Evolutionary conservation across 2,888 invertebrate genomes (phyloP), one percentile per base, ranked within the genome.

Genomic region (Isoperla grammatica): DNA sequence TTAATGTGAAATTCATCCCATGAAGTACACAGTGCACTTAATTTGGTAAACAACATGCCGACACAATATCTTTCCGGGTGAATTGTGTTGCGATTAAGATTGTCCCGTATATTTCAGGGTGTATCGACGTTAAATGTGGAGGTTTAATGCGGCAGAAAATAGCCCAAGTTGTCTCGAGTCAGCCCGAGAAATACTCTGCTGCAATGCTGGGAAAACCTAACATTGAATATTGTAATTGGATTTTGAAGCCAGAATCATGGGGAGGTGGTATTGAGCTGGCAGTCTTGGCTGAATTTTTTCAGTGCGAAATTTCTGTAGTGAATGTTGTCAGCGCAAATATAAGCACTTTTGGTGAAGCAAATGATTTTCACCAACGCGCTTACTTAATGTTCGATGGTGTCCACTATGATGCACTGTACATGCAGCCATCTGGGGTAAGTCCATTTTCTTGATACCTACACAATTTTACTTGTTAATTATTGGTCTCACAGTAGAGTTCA

Each of bases 191-290:
- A 29, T 97, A 90, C 74, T 90, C 82, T 57, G 91, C 92, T 71
- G 96, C 88, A 0, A 84, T 96, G 68, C 79, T 97, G 1, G 90
- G 93, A 0, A 86, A 86, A 75, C 86, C 90, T 0, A 90, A 91
- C 70, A 73, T 78, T 0, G 91, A 92, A 56, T 97, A 97, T 72
- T 92, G 92, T 69, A 77, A 81, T 2, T 97, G 96, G 96, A 97
- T 97, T 65, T 81, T 85, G 70, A 87, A 88, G 68, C 83, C 88
- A 0, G 89, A 88, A 67, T 88, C 92, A 0, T 97, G 97, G 97
- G 96, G 96, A 63, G 97, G 97, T 63, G 96, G 92, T 60, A 97
- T 97, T 66, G 97, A 97, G 78, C 80, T 96, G 29, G 85, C 95
- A 1, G 77, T 97, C 64, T 76, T 97, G 29, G 88, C 93, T 0